Percentiles rank a stretch among this genome's conserved stretches.
phyloP scores from a whole-genome alignment of 2,888 invertebrate genomes.

The Pammene fasciana region DNA sequence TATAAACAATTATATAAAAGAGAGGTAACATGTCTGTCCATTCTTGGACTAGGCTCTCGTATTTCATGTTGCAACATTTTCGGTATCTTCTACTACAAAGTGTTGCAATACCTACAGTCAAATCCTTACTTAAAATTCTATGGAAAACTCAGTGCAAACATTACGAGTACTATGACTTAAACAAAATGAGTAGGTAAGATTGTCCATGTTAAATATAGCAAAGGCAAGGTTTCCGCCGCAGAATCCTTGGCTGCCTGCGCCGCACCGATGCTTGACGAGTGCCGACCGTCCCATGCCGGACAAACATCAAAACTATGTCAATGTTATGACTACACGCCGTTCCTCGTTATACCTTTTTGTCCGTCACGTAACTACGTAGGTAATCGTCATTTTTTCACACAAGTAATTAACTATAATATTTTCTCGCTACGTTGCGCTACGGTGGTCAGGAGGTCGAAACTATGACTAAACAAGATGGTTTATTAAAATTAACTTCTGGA shows the following conservation, averaged over 20 bases:
- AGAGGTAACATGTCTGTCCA: not conserved
- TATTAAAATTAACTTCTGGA: conserved; percentile 11
- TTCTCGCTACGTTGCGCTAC: conserved; percentile 81
- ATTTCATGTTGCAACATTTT: not conserved
- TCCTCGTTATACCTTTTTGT: conserved; percentile 55
- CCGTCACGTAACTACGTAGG: conserved; percentile 62
- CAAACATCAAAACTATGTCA: conserved; percentile 70
- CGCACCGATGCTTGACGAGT: conserved; percentile 56
- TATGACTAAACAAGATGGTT: conserved; percentile 52
- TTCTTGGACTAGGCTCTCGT: not conserved
- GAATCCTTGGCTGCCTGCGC: conserved; percentile 48
- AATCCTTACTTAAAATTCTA: conserved; percentile 14
- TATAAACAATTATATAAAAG: not conserved
- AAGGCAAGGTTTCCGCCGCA: conserved; percentile 31
- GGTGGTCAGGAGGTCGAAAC: conserved; percentile 69
- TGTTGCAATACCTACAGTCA: not conserved
- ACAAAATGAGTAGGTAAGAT: conserved; percentile 30
- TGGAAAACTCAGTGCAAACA: conserved; percentile 16
- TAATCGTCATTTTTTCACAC: conserved; percentile 63
- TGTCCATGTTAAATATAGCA: conserved; percentile 27
- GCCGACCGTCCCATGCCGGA: conserved; percentile 48
- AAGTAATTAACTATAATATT: conserved; percentile 68
- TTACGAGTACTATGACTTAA: not conserved
- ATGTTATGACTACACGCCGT: conserved; percentile 65
- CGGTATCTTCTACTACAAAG: not conserved